These are phyloP conservation scores for Ifrita kowaldi DNA, from an alignment of 2,113 vertebrate genomes.

Conservation along the genomic window DNA sequence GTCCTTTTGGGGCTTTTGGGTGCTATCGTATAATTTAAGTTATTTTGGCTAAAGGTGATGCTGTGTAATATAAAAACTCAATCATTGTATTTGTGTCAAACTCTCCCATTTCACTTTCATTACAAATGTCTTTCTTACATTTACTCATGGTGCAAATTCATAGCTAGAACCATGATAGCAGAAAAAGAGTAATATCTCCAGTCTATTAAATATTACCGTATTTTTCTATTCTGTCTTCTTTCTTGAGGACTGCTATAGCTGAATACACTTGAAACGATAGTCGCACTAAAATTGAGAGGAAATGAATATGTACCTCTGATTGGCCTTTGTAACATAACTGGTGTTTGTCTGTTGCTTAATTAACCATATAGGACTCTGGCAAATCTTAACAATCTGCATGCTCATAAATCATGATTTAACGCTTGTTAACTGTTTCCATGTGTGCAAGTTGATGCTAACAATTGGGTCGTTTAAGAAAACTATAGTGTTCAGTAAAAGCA, in stretches of 20 bases:
- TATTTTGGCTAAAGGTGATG: constrained; percentile 55
- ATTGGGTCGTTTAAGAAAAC: constrained; percentile 40
- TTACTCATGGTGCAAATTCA: constrained; percentile 35
- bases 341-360: constrained; percentile 55
- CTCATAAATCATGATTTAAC: constrained; percentile 47
- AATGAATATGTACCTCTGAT: constrained; percentile 60
- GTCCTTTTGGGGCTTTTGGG: constrained; percentile 89
- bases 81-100: constrained; percentile 62
- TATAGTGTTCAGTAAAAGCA: constrained; percentile 51
- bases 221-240: constrained; percentile 65
- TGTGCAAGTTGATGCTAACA: constrained; percentile 63
- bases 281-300: constrained; percentile 54
- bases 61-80: constrained; percentile 54
- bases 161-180: constrained; percentile 43
- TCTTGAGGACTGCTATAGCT: constrained; percentile 67
- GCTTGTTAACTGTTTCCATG: constrained; percentile 61
- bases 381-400: constrained; percentile 47
- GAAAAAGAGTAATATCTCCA: constrained; percentile 43
- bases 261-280: constrained; percentile 64
- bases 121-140: constrained; percentile 58
- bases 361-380: constrained; percentile 47
- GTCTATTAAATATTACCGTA: constrained; percentile 42
- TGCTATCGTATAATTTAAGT: constrained; percentile 77
- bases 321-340: constrained; percentile 56
- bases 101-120: constrained; percentile 69